Base-by-base conservation (phyloP, 2,888 invertebrate species). In the Drosophila setosimentum region DNA sequence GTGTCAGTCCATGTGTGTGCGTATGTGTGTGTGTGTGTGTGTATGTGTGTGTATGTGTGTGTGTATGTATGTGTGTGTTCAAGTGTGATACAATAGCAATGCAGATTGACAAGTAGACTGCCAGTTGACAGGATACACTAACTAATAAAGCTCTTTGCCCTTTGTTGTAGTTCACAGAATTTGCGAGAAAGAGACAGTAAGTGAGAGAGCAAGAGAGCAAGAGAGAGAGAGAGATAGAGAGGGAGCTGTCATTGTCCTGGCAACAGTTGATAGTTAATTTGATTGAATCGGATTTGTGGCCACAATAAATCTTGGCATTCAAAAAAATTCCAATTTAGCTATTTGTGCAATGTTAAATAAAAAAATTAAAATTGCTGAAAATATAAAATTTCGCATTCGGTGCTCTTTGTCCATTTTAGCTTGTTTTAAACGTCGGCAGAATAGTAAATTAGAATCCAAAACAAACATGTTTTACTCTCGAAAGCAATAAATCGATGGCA, bases 51-150 rank as follows among this genome's bases (percentile, higher is more conserved):
- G 32, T 49, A 24, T 62, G 21, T 18, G 18, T 18, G 7, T n/a
- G 10, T 40, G 57, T 60, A 61, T 53, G 50, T 48, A 30, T 35
- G 53, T 65, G 65, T 54, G 50, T 48, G 40, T 35, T 27, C 35
- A 24, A 50, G 54, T 27, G 57, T 40, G 33, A 4, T 3, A 18
- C 21, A 24, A 55, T 21, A 42, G 24, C 54, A 54, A 11, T 21
- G 37, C 54, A 37, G 27, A 37, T 27, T 27, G 37, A 55, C 18
- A 29, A n/a, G 4, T 24, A 30, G 8, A 33, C 27, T 51, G 5
- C 5, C 35, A n/a, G n/a, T n/a, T 37, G 70, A 2, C 48, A 53
- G 69, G 66, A 50, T 2, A 13, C n/a, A 7, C 29, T 21, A 4
- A 32, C 49, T 4, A 21, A 33, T n/a, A 24, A n/a, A 45, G 21